These are phyloP conservation scores for Erinaceus europaeus DNA, from an alignment of 2,113 vertebrate species.

Conservation along the genomic window DNA sequence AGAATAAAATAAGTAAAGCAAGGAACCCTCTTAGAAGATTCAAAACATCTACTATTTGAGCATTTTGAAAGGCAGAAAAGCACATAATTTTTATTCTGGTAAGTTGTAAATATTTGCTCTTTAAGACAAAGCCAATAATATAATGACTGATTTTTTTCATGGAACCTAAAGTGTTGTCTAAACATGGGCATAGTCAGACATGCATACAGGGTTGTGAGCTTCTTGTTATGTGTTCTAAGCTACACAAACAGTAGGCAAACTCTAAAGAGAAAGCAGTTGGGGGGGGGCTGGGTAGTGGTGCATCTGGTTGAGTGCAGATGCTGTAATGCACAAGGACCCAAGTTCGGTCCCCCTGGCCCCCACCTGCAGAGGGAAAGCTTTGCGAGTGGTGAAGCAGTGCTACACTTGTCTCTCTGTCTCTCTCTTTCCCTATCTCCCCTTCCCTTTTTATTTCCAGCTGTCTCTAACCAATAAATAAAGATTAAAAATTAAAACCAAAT, in stretches of 20 bases:
- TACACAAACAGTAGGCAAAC: background rate
- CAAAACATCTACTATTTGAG: conserved; percentile 36
- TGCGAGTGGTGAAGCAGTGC: too few relatives aligned
- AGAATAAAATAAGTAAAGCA: conserved; percentile 60
- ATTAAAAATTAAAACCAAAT: too few relatives aligned
- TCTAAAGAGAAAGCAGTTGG: background rate
- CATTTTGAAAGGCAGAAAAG: conserved; percentile 37
- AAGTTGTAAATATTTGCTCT: conserved; percentile 35
- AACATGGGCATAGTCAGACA: background rate
- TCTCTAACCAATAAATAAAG: too few relatives aligned
- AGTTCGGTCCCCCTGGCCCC: too few relatives aligned
- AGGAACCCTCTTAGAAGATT: conserved; percentile 33
- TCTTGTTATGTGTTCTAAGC: background rate
- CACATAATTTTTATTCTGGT: background rate
- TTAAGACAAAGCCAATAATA: background rate
- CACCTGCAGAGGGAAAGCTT: too few relatives aligned
- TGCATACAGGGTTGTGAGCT: background rate
- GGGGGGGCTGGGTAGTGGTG: too few relatives aligned
- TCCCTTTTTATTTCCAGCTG: too few relatives aligned
- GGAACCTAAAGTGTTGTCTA: conserved; percentile 21
- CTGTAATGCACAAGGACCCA: too few relatives aligned
- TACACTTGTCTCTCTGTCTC: too few relatives aligned
- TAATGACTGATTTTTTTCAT: conserved; percentile 11
- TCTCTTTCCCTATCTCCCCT: too few relatives aligned
- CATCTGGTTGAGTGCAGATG: too few relatives aligned